phyloP scores from a whole-genome alignment of 2,888 invertebrate species.

The Mechanitis mazaeus region DNA sequence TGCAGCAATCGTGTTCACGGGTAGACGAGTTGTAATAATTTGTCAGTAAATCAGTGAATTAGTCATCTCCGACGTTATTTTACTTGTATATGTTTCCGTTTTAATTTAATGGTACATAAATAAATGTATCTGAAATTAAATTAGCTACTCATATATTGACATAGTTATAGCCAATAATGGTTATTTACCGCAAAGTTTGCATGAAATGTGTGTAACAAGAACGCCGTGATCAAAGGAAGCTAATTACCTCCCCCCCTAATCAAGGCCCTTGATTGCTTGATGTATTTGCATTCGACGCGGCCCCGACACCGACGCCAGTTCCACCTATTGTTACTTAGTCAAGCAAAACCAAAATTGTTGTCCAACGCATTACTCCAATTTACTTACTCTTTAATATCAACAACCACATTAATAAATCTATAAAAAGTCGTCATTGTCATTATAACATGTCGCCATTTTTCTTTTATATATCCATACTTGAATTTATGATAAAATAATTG shows the following conservation, averaged over 20 bases:
- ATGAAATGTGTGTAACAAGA: conserved; percentile 57
- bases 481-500: too few species aligned
- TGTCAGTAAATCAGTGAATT: too few species aligned
- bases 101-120: too few species aligned
- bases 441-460: too few species aligned
- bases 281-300: conserved; percentile 53
- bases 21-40: too few species aligned
- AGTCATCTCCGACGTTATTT: too few species aligned
- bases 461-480: not conserved
- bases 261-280: conserved; percentile 64
- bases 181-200: conserved; percentile 42
- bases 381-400: too few species aligned
- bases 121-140: too few species aligned
- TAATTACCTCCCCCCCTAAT: conserved; percentile 64
- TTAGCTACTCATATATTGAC: not conserved
- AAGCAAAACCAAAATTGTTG: conserved; percentile 3
- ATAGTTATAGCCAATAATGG: conserved; percentile 32
- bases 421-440: too few species aligned
- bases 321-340: conserved; percentile 32
- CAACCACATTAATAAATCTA: too few species aligned
- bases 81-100: too few species aligned
- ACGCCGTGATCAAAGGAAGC: conserved; percentile 61
- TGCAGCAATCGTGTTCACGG: too few species aligned
- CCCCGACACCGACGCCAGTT: conserved; percentile 15
- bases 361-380: not conserved